phyloP scores from a whole-genome alignment of 2,113 vertebrate genomes.

The Falco punctatus region DNA sequence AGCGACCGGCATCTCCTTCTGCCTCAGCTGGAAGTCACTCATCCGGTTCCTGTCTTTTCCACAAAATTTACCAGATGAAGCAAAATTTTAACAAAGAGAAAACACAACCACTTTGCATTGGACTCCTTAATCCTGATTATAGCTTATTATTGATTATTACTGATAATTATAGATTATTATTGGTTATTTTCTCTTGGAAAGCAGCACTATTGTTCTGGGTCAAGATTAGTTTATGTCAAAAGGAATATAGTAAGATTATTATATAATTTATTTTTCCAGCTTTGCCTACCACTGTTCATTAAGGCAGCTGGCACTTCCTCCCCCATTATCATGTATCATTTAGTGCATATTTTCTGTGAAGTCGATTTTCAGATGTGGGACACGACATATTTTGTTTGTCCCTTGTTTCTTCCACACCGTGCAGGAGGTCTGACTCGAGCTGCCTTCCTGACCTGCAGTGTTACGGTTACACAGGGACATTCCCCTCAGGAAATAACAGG shows the following conservation, averaged over 20 bases:
- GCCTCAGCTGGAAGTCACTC: not conserved
- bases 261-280: slow-evolving; percentile 52
- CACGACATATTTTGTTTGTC: not conserved
- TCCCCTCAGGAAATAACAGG: not conserved
- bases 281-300: slow-evolving; percentile 27
- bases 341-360: slow-evolving; percentile 17
- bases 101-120: not conserved
- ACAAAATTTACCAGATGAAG: not conserved
- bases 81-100: not conserved
- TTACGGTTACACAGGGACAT: not conserved
- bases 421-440: slow-evolving; percentile 19
- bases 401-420: not conserved
- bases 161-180: not conserved
- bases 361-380: slow-evolving; percentile 46
- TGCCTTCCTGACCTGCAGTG: not conserved
- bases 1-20: not conserved
- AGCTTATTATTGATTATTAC: not conserved
- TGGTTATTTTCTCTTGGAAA: slow-evolving; percentile 41
- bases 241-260: slow-evolving; percentile 34
- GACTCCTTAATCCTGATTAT: not conserved
- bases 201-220: slow-evolving; percentile 28
- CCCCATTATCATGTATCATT: slow-evolving; percentile 47
- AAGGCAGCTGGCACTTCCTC: slow-evolving; percentile 21
- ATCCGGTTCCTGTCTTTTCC: not conserved
- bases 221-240: slow-evolving; percentile 45